These are phyloP conservation scores for Rousettus leschenaultii DNA, from an alignment of 2,113 vertebrate species.

Conservation along the genomic window DNA sequence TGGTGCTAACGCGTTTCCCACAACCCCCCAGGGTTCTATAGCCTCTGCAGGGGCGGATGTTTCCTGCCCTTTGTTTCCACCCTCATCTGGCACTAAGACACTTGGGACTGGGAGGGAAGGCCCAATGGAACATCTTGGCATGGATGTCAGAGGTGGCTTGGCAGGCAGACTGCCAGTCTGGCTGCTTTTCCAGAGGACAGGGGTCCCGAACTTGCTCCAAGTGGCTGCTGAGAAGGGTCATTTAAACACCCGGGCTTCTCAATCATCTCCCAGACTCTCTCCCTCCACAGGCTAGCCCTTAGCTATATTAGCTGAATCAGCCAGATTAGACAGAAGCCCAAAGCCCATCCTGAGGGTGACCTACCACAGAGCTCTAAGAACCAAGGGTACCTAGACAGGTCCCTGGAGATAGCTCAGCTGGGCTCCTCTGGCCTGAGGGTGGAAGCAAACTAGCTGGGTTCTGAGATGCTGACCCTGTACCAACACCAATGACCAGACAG, in stretches of 20 bases:
- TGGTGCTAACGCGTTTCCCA: constrained; percentile 66
- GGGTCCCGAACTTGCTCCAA: constrained; percentile 42
- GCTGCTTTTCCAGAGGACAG: constrained; percentile 56
- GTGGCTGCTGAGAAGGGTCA: constrained; percentile 35
- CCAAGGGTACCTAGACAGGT: constrained; percentile 13
- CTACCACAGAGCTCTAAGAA: constrained; percentile 32
- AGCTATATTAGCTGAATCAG: neutral
- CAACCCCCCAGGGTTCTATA: constrained; percentile 75
- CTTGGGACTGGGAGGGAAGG: constrained; percentile 73
- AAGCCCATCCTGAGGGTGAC: constrained; percentile 18
- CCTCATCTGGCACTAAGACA: constrained; percentile 67
- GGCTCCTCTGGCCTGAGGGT: neutral
- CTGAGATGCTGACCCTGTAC: constrained; percentile 36
- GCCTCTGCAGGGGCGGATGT: constrained; percentile 76
- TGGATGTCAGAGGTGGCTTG: constrained; percentile 67
- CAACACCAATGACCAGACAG: constrained; percentile 32
- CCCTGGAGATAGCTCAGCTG: neutral
- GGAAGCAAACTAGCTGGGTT: neutral
- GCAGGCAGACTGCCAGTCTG: constrained; percentile 72
- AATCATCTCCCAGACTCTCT: neutral
- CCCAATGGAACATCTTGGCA: constrained; percentile 63
- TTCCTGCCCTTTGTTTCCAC: constrained; percentile 73
- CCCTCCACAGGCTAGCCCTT: neutral
- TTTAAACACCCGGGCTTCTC: neutral
- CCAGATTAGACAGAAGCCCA: neutral